These are phyloP conservation scores for Halcyon chelicuti DNA, from an alignment of 2,797 vertebrate species.

Conservation along the genomic window DNA sequence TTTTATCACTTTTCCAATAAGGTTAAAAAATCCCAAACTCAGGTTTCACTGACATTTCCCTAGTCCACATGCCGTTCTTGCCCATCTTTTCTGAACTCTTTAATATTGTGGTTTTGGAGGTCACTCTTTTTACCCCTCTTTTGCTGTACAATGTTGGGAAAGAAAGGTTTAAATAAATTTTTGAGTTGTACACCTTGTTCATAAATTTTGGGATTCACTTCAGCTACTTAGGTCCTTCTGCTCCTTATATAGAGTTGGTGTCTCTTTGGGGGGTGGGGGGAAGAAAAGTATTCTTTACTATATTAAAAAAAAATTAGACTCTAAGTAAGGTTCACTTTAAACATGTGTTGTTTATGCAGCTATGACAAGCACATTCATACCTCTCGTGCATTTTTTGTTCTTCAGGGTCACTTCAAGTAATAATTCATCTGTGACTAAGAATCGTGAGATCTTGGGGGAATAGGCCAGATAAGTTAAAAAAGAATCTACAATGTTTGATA, in stretches of 20 bases:
- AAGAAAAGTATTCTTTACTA: too few relatives aligned
- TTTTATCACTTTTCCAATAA: background rate
- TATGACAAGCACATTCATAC: background rate
- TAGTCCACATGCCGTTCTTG: background rate
- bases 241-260: background rate
- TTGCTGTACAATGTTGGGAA: background rate
- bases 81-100: background rate
- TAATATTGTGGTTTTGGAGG: background rate
- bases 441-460: background rate
- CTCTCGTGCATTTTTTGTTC: background rate
- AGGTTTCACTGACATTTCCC: background rate
- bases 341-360: background rate
- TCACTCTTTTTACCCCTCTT: background rate
- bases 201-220: background rate
- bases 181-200: background rate
- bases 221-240: background rate
- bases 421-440: background rate
- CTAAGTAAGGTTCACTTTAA: background rate
- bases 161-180: background rate
- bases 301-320: background rate
- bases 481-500: background rate
- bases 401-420: background rate
- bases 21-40: background rate
- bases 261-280: background rate
- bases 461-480: background rate